phyloP scores from a whole-genome alignment of 2,113 vertebrate species.

The Ophthalmolycus amberensis region DNA sequence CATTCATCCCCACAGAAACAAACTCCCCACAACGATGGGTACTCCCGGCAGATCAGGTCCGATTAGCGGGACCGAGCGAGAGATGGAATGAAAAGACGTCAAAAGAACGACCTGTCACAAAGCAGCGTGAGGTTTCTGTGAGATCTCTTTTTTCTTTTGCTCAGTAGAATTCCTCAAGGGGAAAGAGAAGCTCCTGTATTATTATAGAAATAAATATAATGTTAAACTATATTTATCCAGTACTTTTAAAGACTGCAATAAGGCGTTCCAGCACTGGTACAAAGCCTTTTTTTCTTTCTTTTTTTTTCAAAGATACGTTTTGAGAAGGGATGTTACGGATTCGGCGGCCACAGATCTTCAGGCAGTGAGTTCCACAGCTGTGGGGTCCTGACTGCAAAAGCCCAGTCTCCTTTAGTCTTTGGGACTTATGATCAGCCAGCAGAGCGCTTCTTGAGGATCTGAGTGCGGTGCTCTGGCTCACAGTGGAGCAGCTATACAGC shows the following conservation, averaged over 20 bases:
- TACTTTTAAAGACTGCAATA: background rate
- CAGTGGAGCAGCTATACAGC: background rate
- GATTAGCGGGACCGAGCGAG: conserved; percentile 27
- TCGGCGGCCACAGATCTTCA: background rate
- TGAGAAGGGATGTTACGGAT: background rate
- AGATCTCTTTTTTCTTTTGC: background rate
- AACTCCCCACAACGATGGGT: conserved; percentile 14
- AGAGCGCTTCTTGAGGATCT: background rate
- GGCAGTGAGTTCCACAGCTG: background rate
- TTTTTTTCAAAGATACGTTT: background rate
- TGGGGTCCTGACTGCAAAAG: too few relatives aligned
- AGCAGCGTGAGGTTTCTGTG: background rate
- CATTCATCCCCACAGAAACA: conserved; percentile 21
- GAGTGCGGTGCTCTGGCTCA: background rate
- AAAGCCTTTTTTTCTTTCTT: background rate
- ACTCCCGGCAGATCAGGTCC: conserved; percentile 41
- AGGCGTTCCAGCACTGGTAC: background rate
- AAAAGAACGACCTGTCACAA: conserved; percentile 29
- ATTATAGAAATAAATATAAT: background rate
- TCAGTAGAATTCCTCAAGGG: conserved; percentile 5
- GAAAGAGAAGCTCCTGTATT: background rate
- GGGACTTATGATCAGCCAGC: background rate
- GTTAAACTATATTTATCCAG: background rate
- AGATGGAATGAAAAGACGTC: conserved; percentile 35
- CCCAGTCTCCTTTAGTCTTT: background rate